These are phyloP conservation scores for Microtus ochrogaster DNA, from an alignment of 2,113 vertebrate genomes.

Conservation along the genomic window DNA sequence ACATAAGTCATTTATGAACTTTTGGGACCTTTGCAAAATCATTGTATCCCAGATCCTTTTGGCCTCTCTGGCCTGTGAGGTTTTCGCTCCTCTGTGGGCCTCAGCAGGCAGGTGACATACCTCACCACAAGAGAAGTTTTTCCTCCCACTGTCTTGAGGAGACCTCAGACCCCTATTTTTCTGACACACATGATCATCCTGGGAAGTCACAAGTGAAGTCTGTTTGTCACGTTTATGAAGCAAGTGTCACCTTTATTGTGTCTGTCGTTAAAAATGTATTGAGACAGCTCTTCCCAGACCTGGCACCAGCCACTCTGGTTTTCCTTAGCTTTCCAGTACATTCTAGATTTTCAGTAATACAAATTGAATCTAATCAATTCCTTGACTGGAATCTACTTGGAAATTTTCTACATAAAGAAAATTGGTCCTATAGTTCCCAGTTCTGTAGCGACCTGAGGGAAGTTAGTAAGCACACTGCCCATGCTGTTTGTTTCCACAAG, in stretches of 20 bases:
- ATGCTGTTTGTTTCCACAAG: background rate
- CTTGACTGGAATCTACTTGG: conserved; percentile 6
- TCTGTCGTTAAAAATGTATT: conserved; percentile 68
- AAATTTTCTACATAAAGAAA: conserved; percentile 60
- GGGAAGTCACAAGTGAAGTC: conserved; percentile 43
- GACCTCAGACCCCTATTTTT: background rate
- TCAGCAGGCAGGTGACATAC: background rate
- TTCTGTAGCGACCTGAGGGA: background rate
- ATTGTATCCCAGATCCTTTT: background rate
- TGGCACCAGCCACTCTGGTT: conserved; percentile 52
- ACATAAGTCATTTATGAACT: conserved; percentile 39
- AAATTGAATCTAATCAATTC: conserved; percentile 36
- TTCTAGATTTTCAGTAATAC: conserved; percentile 62
- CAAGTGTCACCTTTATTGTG: conserved; percentile 61
- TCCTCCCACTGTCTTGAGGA: conserved; percentile 39
- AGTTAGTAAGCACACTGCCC: background rate
- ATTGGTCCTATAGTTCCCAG: conserved; percentile 10
- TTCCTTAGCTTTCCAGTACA: conserved; percentile 46
- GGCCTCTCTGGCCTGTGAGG: conserved; percentile 15
- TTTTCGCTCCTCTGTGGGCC: background rate
- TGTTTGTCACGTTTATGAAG: conserved; percentile 68
- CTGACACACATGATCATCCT: conserved; percentile 12
- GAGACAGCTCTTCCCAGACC: conserved; percentile 51
- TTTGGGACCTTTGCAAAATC: background rate
- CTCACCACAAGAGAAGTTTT: conserved; percentile 31